Evolutionary conservation across 1,140 invertebrate species (phyloP), one percentile per base, ranked within the genome.

Genomic region (Halesus radiatus): DNA sequence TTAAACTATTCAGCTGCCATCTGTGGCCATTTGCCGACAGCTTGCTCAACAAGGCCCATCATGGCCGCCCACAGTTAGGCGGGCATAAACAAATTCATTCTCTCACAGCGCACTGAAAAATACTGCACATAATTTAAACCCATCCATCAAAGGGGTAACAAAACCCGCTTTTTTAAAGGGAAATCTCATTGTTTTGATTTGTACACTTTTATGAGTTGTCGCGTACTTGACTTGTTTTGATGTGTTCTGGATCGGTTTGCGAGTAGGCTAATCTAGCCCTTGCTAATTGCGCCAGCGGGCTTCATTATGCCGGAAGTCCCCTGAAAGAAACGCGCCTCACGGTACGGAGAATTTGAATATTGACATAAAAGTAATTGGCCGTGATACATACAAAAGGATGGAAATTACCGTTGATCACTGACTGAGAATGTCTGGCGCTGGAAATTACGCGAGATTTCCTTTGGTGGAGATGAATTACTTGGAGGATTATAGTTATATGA

Each of bases 311-410:
- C 45, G 68, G 50, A 56, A 79, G 56, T 79, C 50, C 77, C 54
- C 77, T 72, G 66, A 79, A 79, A 79, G 77, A 79, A 79, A 70
- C n/a, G 64, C 77, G 56, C 66, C 66, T 70, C 66, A 56, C 52
- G 52, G 50, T 54, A 70, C 64, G 56, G 37, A 52, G 56, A 68
- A 53, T 60, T 60, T 56, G 52, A 72, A 56, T 70, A 79, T 79
- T 72, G 77, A 58, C 77, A 79, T 29, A 23, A 60, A 58, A 56
- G 72, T 74, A 74, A 74, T 74, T 74, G 72, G 72, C 72, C 72
- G 22, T 58, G 54, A 74, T 58, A 52, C 66, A 23, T 70, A 70
- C 66, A 70, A 70, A 70, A 70, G 66, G 45, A 70, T 45, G 32
- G 18, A 37, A 70, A 70, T 70, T 70, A 70, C 66, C 18, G 66